phyloP scores from a whole-genome alignment of 1,140 invertebrate species.

The Patella vulgata region DNA sequence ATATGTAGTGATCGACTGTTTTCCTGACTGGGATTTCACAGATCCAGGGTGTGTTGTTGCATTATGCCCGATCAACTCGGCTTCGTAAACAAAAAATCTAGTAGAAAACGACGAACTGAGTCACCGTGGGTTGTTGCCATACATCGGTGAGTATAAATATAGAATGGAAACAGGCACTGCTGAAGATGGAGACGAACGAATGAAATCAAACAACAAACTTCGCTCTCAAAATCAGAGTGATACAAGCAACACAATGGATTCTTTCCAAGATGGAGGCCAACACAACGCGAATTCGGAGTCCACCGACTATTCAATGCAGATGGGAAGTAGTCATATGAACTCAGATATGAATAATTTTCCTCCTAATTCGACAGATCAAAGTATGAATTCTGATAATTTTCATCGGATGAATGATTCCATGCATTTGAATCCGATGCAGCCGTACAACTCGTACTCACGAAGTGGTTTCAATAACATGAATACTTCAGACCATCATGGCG shows the following conservation, averaged over 20 bases:
- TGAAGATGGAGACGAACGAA: slow-evolving; percentile 32
- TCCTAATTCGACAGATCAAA: slow-evolving; percentile 44
- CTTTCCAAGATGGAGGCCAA: slow-evolving; percentile 62
- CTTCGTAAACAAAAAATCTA: slow-evolving; percentile 48
- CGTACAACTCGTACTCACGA: slow-evolving; percentile 49
- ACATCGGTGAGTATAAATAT: slow-evolving; percentile 36
- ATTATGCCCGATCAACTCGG: slow-evolving; percentile 47
- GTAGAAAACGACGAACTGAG: slow-evolving; percentile 32
- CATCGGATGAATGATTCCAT: slow-evolving; percentile 54
- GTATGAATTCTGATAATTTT: slow-evolving; percentile 49
- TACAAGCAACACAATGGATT: slow-evolving; percentile 57
- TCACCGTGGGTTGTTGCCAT: slow-evolving; percentile 29
- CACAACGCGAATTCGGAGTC: slow-evolving; percentile 55
- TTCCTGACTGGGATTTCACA: slow-evolving; percentile 35
- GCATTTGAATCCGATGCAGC: slow-evolving; percentile 49
- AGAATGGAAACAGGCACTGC: slow-evolving; percentile 43
- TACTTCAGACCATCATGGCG: slow-evolving; percentile 55
- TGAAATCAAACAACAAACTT: slow-evolving; percentile 41
- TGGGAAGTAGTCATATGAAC: slow-evolving; percentile 56
- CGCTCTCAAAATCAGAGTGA: slow-evolving; percentile 41
- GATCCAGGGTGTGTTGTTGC: slow-evolving; percentile 42
- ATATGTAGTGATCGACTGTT: slow-evolving; percentile 6
- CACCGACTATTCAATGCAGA: slow-evolving; percentile 44
- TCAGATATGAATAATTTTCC: slow-evolving; percentile 55
- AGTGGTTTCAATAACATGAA: slow-evolving; percentile 32